Evolutionary conservation across 53 echinoderm and acorn worm genomes (phyloP).

Genomic region (Mesocentrotus franciscanus): DNA sequence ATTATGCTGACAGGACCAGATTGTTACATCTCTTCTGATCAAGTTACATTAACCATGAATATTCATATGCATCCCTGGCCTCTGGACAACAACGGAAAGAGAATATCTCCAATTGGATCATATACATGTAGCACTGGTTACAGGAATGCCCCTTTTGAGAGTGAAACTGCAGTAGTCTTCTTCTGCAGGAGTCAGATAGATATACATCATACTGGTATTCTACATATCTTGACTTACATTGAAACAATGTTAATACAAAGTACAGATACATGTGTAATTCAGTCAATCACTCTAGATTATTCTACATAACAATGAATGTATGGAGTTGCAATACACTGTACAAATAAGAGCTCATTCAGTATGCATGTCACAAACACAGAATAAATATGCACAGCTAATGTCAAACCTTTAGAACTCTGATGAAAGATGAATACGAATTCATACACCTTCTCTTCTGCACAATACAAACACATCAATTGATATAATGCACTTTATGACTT

Average conservation of each 20-base stretch:
- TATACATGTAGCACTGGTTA: neutral
- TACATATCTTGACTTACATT: no score
- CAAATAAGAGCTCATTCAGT: neutral
- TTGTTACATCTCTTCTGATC: no score
- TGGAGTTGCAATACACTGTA: constrained; percentile 1
- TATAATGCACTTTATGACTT: neutral
- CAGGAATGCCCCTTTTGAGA: neutral
- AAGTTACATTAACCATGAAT: no score
- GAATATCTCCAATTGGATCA: neutral
- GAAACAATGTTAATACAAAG: neutral
- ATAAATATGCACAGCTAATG: neutral
- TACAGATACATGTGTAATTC: neutral
- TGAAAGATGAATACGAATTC: neutral
- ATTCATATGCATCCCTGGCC: no score
- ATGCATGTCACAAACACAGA: neutral
- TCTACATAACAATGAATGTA: neutral
- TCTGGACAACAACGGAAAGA: neutral
- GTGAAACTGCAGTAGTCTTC: neutral
- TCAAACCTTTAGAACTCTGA: neutral
- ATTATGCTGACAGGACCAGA: no score
- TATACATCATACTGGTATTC: neutral
- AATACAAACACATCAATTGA: neutral
- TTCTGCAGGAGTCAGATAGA: neutral
- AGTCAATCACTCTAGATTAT: neutral
- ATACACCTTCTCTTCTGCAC: neutral